A percentile compares a stretch with the other conserved stretches of the same genome.
phyloP scores from a whole-genome alignment of 64 coral and sea anemone genomes.

The Stylophora pistillata region DNA sequence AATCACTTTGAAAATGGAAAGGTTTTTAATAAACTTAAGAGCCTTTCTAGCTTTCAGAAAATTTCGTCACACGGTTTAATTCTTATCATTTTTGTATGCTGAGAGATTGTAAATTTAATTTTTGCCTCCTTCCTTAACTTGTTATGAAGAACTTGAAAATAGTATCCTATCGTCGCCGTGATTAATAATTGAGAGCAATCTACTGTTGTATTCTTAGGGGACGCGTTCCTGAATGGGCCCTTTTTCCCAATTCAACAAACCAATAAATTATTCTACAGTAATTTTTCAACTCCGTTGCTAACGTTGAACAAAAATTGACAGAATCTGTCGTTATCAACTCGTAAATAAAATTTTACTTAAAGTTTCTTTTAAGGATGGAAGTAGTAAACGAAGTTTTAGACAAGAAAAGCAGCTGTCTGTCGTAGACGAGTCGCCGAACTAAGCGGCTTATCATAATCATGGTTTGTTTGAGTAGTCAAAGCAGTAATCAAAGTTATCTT shows the following conservation, averaged over 20 bases:
- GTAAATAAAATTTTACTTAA: neutral
- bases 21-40: too few relatives aligned
- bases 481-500: neutral
- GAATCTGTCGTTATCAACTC: neutral
- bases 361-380: neutral
- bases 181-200: conserved; percentile 39
- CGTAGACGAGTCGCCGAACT: neutral
- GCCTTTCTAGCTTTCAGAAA: too few relatives aligned
- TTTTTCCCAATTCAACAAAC: neutral
- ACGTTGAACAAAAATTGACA: neutral
- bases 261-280: neutral
- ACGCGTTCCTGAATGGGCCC: neutral
- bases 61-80: too few relatives aligned
- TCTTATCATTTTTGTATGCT: too few relatives aligned
- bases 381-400: neutral
- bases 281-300: neutral
- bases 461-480: neutral
- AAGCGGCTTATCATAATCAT: neutral
- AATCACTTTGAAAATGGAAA: too few relatives aligned
- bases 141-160: neutral
- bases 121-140: too few relatives aligned
- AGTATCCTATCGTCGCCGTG: neutral
- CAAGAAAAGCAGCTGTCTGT: neutral
- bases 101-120: too few relatives aligned
- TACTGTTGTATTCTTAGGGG: neutral